phyloP scores from a whole-genome alignment of 2,113 vertebrate genomes.

The Boulengeromyrus knoepffleri region DNA sequence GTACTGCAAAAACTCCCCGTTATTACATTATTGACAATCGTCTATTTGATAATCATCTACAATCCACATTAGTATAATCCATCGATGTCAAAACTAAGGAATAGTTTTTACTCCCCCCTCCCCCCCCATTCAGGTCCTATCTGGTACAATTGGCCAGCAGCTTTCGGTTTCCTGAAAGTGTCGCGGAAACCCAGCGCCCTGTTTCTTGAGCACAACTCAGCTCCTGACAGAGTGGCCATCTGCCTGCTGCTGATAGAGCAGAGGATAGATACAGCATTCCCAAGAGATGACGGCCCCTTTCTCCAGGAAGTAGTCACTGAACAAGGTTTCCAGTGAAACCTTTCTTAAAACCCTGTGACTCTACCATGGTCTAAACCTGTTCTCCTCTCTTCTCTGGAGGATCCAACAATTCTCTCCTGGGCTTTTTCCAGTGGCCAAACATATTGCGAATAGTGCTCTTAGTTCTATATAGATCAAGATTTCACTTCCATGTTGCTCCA shows the following conservation, averaged over 20 bases:
- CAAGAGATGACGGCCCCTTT: neutral
- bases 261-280: constrained; percentile 22
- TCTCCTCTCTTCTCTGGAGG: neutral
- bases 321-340: neutral
- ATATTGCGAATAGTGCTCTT: neutral
- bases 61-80: neutral
- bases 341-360: neutral
- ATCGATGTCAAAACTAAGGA: neutral
- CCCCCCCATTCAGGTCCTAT: neutral
- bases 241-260: constrained; percentile 20
- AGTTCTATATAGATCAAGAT: neutral
- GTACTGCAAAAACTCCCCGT: neutral
- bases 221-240: constrained; percentile 35
- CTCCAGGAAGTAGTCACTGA: neutral
- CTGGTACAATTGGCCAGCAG: neutral
- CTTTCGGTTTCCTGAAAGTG: constrained; percentile 24
- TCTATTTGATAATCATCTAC: neutral
- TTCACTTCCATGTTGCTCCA: neutral
- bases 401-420: neutral
- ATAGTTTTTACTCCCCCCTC: neutral
- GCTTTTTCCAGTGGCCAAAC: neutral
- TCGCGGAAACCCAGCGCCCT: constrained; percentile 16
- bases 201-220: constrained; percentile 1
- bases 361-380: neutral
- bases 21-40: neutral